Evolutionary conservation across 1,140 invertebrate species (phyloP), one percentile per base, ranked within the genome.

Genomic region (Ips nitidus): DNA sequence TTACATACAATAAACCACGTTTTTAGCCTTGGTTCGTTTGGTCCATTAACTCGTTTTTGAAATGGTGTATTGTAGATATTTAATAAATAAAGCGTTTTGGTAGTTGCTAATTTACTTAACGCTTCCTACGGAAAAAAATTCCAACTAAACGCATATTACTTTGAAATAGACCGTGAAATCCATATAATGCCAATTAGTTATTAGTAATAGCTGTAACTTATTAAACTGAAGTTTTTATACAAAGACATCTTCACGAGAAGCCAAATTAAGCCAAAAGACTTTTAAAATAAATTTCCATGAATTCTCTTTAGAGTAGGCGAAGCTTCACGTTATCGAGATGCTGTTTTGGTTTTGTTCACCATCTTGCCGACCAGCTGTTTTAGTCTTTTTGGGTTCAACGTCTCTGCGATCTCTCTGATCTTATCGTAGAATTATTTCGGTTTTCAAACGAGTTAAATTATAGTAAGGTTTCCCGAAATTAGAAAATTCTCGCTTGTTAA

Each of bases 341-440:
- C 22, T 50, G 45, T 50, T 50, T 50, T 50, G 45, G 45, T 50
- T 22, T 50, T 22, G 45, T 50, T 50, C 45, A 22, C 52, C n/a
- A 55, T 38, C 8, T 37, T 55, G 52, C 36, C 52, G 53, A 5
- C 43, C 41, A 37, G 52, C 50, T 64, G 64, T 66, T 57, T 66
- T 57, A 37, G 55, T 36, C 53, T 66, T 66, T 66, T 66, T 66
- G 64, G 64, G 64, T 66, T 66, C 64, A 66, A 57, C 55, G 64
- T 39, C 64, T 66, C 53, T 38, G 4, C 36, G 22, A 66, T 66
- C 53, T 66, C 58, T 66, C 53, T 40, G 53, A 57, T 57, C 53
- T 66, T 66, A 66, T 66, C 64, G n/a, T 38, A 66, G 55, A 66
- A 22, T 22, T 22, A 22, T 57, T 66, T 58, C 39, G 41, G 62